Conservation (phyloP, 1,140 invertebrate species). For the Orussus abietinus region DNA sequence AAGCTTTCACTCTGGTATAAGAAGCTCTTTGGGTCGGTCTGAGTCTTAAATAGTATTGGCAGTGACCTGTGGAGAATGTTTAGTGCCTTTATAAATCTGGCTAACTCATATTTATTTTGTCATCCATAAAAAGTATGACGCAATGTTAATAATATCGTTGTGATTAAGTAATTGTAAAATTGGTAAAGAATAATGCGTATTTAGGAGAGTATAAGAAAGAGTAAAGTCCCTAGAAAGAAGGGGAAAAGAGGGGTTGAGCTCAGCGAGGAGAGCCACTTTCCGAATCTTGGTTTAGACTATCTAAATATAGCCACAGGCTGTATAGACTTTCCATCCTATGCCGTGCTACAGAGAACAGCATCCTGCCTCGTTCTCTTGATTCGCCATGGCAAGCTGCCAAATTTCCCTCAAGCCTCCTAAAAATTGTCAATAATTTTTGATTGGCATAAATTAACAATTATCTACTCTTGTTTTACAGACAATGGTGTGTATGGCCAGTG, state of each 20-base stretch:
- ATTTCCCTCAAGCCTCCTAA: too few species aligned
- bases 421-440: background rate
- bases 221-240: slow-evolving; percentile 14
- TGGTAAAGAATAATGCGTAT: background rate
- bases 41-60: too few species aligned
- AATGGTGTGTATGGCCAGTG: slow-evolving; percentile 41
- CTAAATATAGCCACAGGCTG: slow-evolving; percentile 48
- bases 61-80: slow-evolving; percentile 17
- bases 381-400: too few species aligned
- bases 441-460: background rate
- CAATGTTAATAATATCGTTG: slow-evolving; percentile 20
- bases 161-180: slow-evolving; percentile 21
- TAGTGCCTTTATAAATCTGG: slow-evolving; percentile 22
- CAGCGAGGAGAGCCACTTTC: slow-evolving; percentile 46
- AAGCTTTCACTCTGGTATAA: too few species aligned
- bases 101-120: slow-evolving; percentile 22
- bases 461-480: slow-evolving; percentile 26
- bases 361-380: slow-evolving; percentile 20
- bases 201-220: slow-evolving; percentile 6
- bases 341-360: slow-evolving; percentile 35
- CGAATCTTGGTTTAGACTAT: slow-evolving; percentile 51
- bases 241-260: slow-evolving; percentile 18
- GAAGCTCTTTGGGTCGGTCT: too few species aligned
- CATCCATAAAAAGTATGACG: too few species aligned
- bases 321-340: slow-evolving; percentile 40